These are phyloP conservation scores for Sebastes wilsoni DNA, from an alignment of 2,797 vertebrate species.

Conservation along the genomic window DNA sequence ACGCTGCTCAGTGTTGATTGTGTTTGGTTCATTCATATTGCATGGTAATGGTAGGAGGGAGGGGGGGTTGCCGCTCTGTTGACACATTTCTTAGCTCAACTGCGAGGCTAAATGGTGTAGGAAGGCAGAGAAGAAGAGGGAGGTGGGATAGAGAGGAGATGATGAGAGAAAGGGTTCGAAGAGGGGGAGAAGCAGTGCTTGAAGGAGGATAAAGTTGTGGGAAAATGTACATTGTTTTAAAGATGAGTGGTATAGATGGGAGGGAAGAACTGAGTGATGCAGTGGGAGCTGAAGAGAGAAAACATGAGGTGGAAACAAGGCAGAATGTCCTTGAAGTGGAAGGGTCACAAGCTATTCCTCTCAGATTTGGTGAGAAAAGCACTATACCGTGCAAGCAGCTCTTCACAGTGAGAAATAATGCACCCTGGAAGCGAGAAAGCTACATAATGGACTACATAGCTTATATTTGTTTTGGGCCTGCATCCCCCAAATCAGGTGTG, in stretches of 20 bases:
- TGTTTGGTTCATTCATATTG: conserved; percentile 68
- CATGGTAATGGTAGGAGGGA: conserved; percentile 17
- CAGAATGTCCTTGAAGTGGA: conserved; percentile 47
- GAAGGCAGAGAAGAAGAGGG: background rate
- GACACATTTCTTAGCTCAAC: conserved; percentile 22
- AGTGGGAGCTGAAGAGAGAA: background rate
- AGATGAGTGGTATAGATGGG: background rate
- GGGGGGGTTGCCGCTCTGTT: background rate
- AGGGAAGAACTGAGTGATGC: background rate
- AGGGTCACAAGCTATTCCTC: conserved; percentile 52
- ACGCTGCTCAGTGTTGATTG: conserved; percentile 27
- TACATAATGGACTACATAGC: background rate
- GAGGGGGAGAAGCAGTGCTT: background rate
- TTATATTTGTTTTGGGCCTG: background rate
- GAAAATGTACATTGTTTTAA: conserved; percentile 35
- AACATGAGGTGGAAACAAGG: background rate
- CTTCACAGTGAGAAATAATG: conserved; percentile 20
- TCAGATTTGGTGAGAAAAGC: background rate
- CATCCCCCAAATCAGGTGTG: background rate
- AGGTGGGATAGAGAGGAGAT: background rate
- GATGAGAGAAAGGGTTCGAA: background rate
- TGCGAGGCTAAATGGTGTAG: background rate
- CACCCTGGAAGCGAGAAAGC: background rate
- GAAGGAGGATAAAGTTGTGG: background rate
- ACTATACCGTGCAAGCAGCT: background rate